Evolutionary conservation across 2,113 vertebrate species (phyloP).

Genomic region (Tiliqua scincoides): DNA sequence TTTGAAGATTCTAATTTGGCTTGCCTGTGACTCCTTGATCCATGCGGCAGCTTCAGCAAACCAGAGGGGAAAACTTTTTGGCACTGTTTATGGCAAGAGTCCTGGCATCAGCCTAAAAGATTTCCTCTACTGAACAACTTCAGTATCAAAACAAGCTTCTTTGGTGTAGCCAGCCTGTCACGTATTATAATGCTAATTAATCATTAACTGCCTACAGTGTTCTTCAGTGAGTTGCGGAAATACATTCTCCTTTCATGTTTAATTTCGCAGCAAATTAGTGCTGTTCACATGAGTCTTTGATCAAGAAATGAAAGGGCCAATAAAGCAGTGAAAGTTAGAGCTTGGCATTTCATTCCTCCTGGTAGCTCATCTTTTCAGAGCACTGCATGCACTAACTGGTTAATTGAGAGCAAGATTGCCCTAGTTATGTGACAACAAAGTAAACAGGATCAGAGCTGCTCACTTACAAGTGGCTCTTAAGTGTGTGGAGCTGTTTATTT

Average conservation of each 20-base stretch:
- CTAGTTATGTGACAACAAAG: conserved; percentile 63
- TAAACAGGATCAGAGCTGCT: conserved; percentile 48
- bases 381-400: conserved; percentile 37
- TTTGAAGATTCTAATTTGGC: background rate
- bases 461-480: conserved; percentile 62
- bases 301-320: conserved; percentile 47
- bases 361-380: conserved; percentile 36
- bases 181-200: conserved; percentile 50
- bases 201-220: conserved; percentile 47
- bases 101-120: conserved; percentile 25
- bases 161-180: conserved; percentile 27
- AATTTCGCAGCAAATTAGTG: conserved; percentile 56
- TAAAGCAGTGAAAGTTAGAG: conserved; percentile 52
- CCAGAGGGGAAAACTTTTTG: conserved; percentile 21
- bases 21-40: background rate
- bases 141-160: conserved; percentile 37
- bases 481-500: conserved; percentile 39
- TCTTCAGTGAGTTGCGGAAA: conserved; percentile 47
- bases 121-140: conserved; percentile 25
- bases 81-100: background rate
- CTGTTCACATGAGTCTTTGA: conserved; percentile 53
- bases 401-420: conserved; percentile 59
- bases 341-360: conserved; percentile 33
- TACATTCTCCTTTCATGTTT: conserved; percentile 45
- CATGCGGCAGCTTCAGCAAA: background rate